These are phyloP conservation scores for Sceloporus undulatus DNA, from an alignment of 2,113 vertebrate species.

Conservation along the genomic window DNA sequence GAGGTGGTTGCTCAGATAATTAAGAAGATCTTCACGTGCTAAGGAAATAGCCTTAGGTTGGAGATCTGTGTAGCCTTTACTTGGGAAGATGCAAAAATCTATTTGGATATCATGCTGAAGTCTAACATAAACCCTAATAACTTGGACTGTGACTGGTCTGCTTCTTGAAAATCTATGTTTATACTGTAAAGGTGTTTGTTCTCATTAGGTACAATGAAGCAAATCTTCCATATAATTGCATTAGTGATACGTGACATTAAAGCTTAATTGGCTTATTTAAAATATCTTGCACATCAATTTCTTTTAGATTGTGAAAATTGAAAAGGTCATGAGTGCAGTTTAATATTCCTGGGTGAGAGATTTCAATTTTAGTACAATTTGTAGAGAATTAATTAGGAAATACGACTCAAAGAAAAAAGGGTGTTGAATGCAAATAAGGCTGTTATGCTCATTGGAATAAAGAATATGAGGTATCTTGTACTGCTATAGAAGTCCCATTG, in stretches of 20 bases:
- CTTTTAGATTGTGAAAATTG: slow-evolving; percentile 78
- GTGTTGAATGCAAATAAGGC: slow-evolving; percentile 70
- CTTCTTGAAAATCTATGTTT: slow-evolving; percentile 72
- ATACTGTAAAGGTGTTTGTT: slow-evolving; percentile 77
- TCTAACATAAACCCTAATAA: slow-evolving; percentile 42
- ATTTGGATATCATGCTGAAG: slow-evolving; percentile 38
- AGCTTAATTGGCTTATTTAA: slow-evolving; percentile 80
- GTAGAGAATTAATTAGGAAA: slow-evolving; percentile 82
- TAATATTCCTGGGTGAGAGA: slow-evolving; percentile 80
- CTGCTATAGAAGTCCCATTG: slow-evolving; percentile 55
- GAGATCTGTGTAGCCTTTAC: not conserved
- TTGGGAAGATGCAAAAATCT: not conserved
- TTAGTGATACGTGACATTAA: slow-evolving; percentile 82
- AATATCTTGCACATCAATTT: slow-evolving; percentile 79
- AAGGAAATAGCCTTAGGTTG: not conserved
- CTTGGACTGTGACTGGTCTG: slow-evolving; percentile 41
- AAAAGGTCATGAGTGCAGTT: slow-evolving; percentile 80
- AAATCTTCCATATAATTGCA: slow-evolving; percentile 80
- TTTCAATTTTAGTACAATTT: slow-evolving; percentile 80
- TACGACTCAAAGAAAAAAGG: slow-evolving; percentile 64
- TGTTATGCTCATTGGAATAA: slow-evolving; percentile 64
- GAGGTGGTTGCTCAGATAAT: not conserved
- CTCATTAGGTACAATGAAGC: slow-evolving; percentile 79
- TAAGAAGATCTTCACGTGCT: not conserved
- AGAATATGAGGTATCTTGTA: slow-evolving; percentile 59